Percentiles rank a stretch among this genome's conserved stretches.
Conservation (phyloP, 1,140 invertebrate species). For the Scaptomyza pallida region DNA sequence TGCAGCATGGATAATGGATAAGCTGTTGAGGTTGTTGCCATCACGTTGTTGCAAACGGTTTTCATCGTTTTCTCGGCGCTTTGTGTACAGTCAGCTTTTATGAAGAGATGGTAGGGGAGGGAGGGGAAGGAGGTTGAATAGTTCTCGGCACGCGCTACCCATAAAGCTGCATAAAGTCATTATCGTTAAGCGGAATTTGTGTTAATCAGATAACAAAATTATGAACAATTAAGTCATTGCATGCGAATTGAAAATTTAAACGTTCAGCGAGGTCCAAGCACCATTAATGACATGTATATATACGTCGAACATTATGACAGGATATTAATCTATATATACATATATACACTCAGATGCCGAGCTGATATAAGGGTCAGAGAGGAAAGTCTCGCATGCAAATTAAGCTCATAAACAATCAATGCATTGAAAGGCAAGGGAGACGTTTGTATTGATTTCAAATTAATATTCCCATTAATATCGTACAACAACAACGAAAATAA, state of each 20-base stretch:
- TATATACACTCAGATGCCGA: constrained; percentile 1
- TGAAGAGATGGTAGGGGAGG: not conserved
- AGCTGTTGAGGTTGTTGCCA: constrained; percentile 35
- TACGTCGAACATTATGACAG: not conserved
- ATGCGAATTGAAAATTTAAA: constrained; percentile 81
- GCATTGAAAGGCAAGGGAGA: not conserved
- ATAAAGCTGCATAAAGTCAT: constrained; percentile 82
- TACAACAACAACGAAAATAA: not conserved
- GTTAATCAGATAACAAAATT: constrained; percentile 83
- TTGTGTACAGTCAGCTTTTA: not conserved
- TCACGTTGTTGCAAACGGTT: constrained; percentile 8
- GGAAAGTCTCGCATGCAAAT: constrained; percentile 58
- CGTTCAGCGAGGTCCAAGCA: constrained; percentile 11
- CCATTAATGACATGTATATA: constrained; percentile 40
- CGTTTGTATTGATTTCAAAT: not conserved
- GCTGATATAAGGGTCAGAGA: not conserved
- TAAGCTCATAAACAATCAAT: constrained; percentile 54
- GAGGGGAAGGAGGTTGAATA: not conserved
- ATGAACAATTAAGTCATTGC: constrained; percentile 82
- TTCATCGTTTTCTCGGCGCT: constrained; percentile 3
- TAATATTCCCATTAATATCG: constrained; percentile 4
- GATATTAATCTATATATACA: not conserved
- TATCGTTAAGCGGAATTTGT: constrained; percentile 82
- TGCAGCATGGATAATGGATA: constrained; percentile 75
- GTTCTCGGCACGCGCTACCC: constrained; percentile 62